Conservation (phyloP, 92 coral and sea anemone genomes). For the Umimayanthus chanpuru region DNA sequence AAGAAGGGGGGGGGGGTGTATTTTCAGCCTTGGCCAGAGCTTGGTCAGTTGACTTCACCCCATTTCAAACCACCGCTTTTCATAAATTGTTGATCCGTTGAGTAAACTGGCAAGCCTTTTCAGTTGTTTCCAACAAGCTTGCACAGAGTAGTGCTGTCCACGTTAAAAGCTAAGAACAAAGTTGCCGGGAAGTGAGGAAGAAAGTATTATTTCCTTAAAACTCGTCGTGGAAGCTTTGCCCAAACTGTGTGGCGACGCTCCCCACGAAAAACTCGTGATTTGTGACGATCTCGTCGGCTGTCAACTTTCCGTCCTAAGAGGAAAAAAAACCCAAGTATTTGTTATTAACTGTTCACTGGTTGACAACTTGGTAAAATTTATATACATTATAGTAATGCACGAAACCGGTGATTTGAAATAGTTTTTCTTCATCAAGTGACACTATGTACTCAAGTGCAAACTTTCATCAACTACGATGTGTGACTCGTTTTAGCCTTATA, state of each 20-base stretch:
- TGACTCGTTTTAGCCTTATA: neutral
- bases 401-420: neutral
- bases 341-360: neutral
- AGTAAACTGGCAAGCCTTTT: too few species aligned
- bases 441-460: too few species aligned
- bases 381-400: neutral
- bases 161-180: too few species aligned
- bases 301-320: slow-evolving; percentile 82
- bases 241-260: slow-evolving; percentile 85
- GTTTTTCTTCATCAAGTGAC: neutral
- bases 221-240: slow-evolving; percentile 87
- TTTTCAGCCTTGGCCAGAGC: too few species aligned
- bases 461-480: neutral
- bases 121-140: too few species aligned
- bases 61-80: too few species aligned
- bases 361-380: neutral
- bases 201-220: slow-evolving; percentile 40
- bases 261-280: slow-evolving; percentile 90
- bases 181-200: neutral
- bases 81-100: too few species aligned
- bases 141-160: too few species aligned
- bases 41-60: too few species aligned
- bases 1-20: too few species aligned
- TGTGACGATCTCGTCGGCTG: slow-evolving; percentile 80
- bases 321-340: neutral